Evolutionary conservation across 1,140 invertebrate species (phyloP), one percentile per base, ranked within the genome.

Genomic region (Hypothenemus hampei): DNA sequence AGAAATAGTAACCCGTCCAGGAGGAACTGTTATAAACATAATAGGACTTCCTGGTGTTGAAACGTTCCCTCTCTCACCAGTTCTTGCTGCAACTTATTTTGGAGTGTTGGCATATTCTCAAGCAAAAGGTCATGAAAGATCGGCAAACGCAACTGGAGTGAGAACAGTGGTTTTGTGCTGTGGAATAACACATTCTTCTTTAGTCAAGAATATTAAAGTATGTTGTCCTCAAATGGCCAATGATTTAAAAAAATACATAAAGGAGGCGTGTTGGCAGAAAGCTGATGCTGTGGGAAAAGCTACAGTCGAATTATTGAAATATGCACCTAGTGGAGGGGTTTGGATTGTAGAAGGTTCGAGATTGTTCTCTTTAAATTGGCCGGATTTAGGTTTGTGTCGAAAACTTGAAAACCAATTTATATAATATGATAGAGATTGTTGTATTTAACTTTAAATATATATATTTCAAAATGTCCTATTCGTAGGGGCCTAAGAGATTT

Each of bases 141-240:
- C 79, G 40, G 72, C 75, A 23, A 72, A 74, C 29, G 61, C 70
- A 44, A 76, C 74, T 3, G 77, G 78, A 0, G 72, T 80, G n/a
- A 69, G 74, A 49, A 75, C 80, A 3, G 75, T 80, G 36, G 73
- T 73, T 19, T 63, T 81, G 16, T 80, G 78, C 64, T 75, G 77
- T 41, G 74, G 73, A 39, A 69, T 74, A 10, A 81, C 78, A 0
- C 69, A 74, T 11, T 75, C 72, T 1, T 70, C 72, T 59, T 67
- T 76, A 39, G 15, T 31, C 1, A 21, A 53, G 31, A 40, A 29
- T 15, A 20, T 13, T 6, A 8, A 35, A 11, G 20, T 13, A 24
- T 24, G 33, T 21, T 61, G 59, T 16, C 23, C 39, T 7, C 19
- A 46, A 18, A 50, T 67, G 57, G 62, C 60, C 1, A 52, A 52